Evolutionary conservation across 1,140 invertebrate species (phyloP).

Genomic region (Drosophila pallidifrons): DNA sequence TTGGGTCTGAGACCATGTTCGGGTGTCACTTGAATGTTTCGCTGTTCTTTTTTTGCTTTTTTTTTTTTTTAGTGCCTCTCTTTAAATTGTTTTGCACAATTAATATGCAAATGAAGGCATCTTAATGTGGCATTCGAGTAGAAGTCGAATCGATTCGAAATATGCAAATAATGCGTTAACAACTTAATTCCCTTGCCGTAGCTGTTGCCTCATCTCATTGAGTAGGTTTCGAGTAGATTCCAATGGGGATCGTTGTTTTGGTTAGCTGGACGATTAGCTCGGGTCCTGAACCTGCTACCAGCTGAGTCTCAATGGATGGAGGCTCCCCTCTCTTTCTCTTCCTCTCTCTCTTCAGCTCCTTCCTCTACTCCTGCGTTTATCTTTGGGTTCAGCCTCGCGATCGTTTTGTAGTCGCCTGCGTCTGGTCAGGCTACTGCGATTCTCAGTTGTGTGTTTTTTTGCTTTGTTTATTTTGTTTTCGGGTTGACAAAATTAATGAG

Average conservation of each 20-base stretch:
- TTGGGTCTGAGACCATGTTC: constrained; percentile 33
- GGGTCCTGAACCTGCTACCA: constrained; percentile 66
- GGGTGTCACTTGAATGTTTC: constrained; percentile 56
- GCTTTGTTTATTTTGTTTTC: constrained; percentile 47
- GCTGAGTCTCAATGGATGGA: constrained; percentile 21
- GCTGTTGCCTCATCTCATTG: constrained; percentile 7
- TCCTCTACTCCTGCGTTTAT: constrained; percentile 32
- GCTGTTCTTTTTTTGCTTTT: background rate
- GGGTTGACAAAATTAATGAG: constrained; percentile 82
- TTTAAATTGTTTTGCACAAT: constrained; percentile 77
- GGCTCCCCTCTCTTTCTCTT: background rate
- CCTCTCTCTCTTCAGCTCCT: background rate
- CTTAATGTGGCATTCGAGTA: constrained; percentile 64
- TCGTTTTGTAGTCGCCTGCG: constrained; percentile 74
- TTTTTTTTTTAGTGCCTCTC: background rate
- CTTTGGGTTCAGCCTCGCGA: constrained; percentile 57
- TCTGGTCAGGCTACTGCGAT: constrained; percentile 78
- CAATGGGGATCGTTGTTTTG: constrained; percentile 27
- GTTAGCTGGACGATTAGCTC: constrained; percentile 66
- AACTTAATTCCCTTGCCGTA: constrained; percentile 75
- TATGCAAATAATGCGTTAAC: constrained; percentile 85
- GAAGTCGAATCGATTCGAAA: constrained; percentile 57
- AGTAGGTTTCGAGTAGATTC: background rate
- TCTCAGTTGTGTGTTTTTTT: constrained; percentile 27
- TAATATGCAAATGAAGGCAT: constrained; percentile 83